A percentile compares a stretch with the other conserved stretches of the same genome.
These are phyloP conservation scores for Molossus molossus DNA, from an alignment of 2,797 vertebrate species.

Conservation along the genomic window DNA sequence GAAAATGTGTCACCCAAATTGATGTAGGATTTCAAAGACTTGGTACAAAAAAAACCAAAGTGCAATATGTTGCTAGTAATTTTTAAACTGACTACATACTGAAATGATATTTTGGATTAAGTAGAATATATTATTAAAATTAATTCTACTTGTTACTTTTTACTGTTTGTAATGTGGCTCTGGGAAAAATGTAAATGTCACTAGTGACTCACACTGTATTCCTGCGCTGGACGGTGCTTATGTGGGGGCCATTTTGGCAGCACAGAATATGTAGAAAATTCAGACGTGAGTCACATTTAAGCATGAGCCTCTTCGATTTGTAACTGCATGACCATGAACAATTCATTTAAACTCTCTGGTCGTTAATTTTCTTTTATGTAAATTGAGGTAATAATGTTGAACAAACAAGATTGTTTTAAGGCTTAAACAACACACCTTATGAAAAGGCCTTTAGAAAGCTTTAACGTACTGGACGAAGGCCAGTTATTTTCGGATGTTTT, in stretches of 20 bases:
- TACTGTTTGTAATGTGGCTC: background rate
- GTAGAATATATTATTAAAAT: conserved; percentile 50
- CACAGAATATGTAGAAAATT: background rate
- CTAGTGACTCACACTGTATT: background rate
- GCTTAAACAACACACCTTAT: conserved; percentile 17
- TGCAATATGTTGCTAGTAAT: background rate
- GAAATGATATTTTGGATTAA: background rate
- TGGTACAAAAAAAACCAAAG: background rate
- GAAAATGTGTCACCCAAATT: conserved; percentile 43
- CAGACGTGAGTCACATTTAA: background rate
- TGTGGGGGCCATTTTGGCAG: background rate
- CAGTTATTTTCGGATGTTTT: conserved; percentile 35
- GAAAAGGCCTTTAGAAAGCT: background rate
- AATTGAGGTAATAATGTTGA: background rate
- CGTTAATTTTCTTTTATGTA: background rate
- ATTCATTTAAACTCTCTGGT: background rate
- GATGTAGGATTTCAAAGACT: background rate
- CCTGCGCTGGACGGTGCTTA: background rate
- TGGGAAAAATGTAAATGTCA: background rate
- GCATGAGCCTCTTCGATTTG: background rate
- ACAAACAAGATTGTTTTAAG: background rate
- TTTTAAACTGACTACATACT: background rate
- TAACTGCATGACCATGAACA: background rate
- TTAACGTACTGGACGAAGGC: background rate
- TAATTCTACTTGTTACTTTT: background rate